phyloP scores from a whole-genome alignment of 2,113 vertebrate genomes.

The Penelope pileata region DNA sequence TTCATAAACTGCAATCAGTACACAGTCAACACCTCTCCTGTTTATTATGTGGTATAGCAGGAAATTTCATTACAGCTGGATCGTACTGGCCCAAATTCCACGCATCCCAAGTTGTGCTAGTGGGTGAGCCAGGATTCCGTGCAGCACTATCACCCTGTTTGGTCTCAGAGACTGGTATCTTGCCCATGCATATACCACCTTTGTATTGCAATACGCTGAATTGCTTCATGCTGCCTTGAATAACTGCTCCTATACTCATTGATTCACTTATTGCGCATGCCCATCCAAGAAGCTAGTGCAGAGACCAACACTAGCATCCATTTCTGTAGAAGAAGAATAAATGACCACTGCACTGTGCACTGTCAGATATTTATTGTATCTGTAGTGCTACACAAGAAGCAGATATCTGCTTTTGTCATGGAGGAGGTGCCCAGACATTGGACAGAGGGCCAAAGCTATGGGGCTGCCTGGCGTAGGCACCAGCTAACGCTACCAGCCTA shows the following conservation, averaged over 20 bases:
- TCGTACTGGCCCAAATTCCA: background rate
- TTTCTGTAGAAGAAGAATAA: background rate
- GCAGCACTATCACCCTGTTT: background rate
- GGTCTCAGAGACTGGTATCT: background rate
- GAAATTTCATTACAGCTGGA: conserved; percentile 24
- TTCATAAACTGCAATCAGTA: conserved; percentile 65
- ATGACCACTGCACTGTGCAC: background rate
- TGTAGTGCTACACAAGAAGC: background rate
- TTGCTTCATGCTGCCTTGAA: background rate
- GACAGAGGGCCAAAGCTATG: background rate
- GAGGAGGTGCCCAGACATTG: background rate
- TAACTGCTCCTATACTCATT: background rate
- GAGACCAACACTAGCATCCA: background rate
- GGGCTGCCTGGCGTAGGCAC: background rate
- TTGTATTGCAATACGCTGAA: background rate
- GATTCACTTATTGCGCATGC: background rate
- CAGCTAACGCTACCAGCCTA: background rate
- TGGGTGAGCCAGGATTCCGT: background rate
- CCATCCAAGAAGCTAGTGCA: background rate
- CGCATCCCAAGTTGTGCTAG: background rate
- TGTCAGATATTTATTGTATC: background rate
- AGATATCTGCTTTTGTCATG: background rate
- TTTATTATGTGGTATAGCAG: conserved; percentile 46
- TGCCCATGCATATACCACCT: accelerated
- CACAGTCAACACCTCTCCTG: conserved; percentile 49